Conservation (phyloP, 2,113 vertebrate genomes). For the Pollimyrus isidori region DNA sequence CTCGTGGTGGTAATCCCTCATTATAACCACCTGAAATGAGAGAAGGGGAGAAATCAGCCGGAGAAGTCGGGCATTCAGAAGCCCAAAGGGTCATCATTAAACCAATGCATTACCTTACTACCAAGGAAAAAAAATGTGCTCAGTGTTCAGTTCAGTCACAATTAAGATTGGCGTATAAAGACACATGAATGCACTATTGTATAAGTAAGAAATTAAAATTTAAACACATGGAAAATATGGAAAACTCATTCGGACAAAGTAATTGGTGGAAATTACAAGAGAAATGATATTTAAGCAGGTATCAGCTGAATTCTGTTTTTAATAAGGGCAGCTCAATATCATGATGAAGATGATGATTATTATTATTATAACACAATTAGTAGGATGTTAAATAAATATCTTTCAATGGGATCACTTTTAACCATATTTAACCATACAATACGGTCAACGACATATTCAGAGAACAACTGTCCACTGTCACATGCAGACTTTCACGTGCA, state of each 20-base stretch:
- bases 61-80: not conserved
- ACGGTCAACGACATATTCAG: not conserved
- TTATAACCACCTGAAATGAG: conserved; percentile 85
- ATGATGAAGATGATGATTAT: not conserved
- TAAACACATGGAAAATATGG: not conserved
- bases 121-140: not conserved
- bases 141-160: not conserved
- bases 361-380: not conserved
- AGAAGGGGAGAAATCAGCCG: not conserved
- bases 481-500: not conserved
- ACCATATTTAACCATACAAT: conserved; percentile 36
- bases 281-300: not conserved
- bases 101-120: not conserved
- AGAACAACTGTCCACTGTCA: conserved; percentile 31
- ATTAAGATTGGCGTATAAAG: not conserved
- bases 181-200: not conserved
- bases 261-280: not conserved
- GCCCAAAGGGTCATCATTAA: not conserved
- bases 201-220: not conserved
- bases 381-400: not conserved
- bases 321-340: not conserved
- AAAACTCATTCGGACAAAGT: not conserved
- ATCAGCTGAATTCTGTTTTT: not conserved
- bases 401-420: conserved; percentile 42
- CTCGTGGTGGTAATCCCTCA: conserved; percentile 98